Conservation (phyloP, 30 jellyfish, hydroid and myxozoan species). For the Aurelia sp. region DNA sequence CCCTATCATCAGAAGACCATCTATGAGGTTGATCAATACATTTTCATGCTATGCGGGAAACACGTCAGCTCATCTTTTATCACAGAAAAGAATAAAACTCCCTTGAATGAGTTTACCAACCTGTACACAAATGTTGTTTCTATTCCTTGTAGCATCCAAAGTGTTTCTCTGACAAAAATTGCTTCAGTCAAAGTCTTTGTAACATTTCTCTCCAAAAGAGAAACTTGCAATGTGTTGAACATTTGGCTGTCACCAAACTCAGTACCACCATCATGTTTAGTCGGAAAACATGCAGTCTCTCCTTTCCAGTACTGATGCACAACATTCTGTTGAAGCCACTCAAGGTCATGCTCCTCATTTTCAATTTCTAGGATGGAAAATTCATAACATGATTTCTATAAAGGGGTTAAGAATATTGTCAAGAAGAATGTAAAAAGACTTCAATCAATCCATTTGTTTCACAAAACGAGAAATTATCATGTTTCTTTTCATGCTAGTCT, state of each 20-base stretch:
- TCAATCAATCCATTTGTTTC: too few species aligned
- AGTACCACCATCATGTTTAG: neutral
- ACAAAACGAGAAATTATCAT: too few species aligned
- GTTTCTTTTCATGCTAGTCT: too few species aligned
- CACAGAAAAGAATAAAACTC: too few species aligned
- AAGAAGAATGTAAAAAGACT: too few species aligned
- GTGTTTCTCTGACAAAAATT: conserved; percentile 45
- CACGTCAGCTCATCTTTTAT: too few species aligned
- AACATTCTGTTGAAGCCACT: conserved; percentile 58
- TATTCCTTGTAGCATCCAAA: conserved; percentile 66
- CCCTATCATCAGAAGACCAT: too few species aligned
- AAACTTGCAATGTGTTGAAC: neutral
- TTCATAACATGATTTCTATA: neutral
- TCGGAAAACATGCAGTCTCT: neutral
- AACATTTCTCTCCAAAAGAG: neutral
- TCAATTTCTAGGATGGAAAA: neutral
- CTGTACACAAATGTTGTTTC: conserved; percentile 23
- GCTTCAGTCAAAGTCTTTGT: conserved; percentile 18
- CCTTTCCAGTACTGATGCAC: conserved; percentile 52
- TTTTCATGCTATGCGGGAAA: too few species aligned
- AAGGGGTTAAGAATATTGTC: neutral
- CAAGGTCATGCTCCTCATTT: conserved; percentile 15
- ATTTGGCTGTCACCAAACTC: neutral
- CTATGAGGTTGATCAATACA: too few species aligned
- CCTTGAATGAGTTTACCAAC: neutral